Evolutionary conservation across 2,797 vertebrate species (phyloP).

Genomic region (Echeneis naucrates): DNA sequence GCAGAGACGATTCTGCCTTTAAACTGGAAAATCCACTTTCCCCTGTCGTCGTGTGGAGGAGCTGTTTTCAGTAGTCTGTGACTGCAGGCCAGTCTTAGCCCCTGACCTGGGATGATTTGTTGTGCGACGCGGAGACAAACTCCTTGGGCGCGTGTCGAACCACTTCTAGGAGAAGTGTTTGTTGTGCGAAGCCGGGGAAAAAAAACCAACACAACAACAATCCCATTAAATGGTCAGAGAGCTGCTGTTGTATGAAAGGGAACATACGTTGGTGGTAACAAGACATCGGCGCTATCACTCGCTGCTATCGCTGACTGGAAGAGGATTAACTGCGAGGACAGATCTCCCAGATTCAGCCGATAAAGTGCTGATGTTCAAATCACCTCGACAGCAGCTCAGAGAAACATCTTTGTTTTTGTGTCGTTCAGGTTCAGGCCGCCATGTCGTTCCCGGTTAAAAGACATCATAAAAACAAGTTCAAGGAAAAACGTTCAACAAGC

Average conservation of each 20-base stretch:
- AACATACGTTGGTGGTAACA: conserved; percentile 76
- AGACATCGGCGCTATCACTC: conserved; percentile 71
- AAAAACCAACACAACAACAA: conserved; percentile 77
- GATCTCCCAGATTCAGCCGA: conserved; percentile 73
- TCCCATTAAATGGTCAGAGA: conserved; percentile 83
- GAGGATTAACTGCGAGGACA: conserved; percentile 73
- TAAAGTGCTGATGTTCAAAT: conserved; percentile 55
- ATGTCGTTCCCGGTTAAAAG: too few species aligned
- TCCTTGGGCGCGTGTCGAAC: conserved; percentile 80
- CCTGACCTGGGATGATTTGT: conserved; percentile 82
- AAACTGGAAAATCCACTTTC: conserved; percentile 84
- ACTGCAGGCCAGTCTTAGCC: conserved; percentile 86
- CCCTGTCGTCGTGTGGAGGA: conserved; percentile 67
- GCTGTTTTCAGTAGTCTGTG: conserved; percentile 68
- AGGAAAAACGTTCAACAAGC: too few species aligned
- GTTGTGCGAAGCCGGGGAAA: conserved; percentile 70
- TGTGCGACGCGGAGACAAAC: conserved; percentile 73
- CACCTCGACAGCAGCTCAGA: conserved; percentile 44
- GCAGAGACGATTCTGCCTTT: conserved; percentile 79
- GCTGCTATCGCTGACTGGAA: conserved; percentile 70
- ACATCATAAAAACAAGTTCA: too few species aligned
- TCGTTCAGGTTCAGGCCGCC: neutral
- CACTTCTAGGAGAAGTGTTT: conserved; percentile 80
- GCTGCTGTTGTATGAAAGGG: conserved; percentile 75
- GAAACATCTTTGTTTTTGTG: conserved; percentile 25